Evolutionary conservation across 1,140 invertebrate genomes (phyloP).

Genomic region (Drosophila kanapiae): DNA sequence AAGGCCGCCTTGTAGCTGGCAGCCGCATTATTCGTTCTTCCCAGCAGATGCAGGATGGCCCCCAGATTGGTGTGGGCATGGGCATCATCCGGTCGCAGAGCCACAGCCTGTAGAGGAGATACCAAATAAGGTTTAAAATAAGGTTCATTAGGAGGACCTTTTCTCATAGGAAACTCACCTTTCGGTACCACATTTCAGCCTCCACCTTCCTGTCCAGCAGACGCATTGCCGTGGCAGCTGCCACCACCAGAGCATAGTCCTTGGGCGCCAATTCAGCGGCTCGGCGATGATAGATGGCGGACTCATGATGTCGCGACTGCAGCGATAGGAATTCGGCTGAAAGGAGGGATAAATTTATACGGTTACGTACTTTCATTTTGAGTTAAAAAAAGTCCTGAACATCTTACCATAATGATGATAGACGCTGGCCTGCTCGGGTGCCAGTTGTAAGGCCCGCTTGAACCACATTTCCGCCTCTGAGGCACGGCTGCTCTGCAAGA

Average conservation of each 20-base stretch:
- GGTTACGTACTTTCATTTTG: no score
- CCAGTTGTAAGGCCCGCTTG: conserved; percentile 92
- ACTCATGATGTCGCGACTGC: conserved; percentile 91
- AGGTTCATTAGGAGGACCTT: neutral
- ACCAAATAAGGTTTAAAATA: neutral
- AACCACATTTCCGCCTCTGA: conserved; percentile 96
- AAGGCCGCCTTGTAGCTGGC: conserved; percentile 93
- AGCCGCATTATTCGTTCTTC: conserved; percentile 94
- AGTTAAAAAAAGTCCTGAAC: neutral
- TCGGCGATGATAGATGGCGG: conserved; percentile 91
- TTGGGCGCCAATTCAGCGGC: conserved; percentile 91
- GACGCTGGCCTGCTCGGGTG: conserved; percentile 93
- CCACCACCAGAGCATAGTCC: conserved; percentile 94
- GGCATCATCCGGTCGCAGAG: conserved; percentile 87
- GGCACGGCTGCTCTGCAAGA: conserved; percentile 90
- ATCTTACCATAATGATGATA: conserved; percentile 94
- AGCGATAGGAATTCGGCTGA: conserved; percentile 95
- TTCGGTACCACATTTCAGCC: conserved; percentile 94
- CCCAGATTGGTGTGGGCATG: conserved; percentile 96
- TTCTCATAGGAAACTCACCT: conserved; percentile 86
- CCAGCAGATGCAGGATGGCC: conserved; percentile 96
- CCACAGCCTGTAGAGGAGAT: conserved; percentile 65
- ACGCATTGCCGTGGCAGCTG: conserved; percentile 93
- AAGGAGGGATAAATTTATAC: conserved; percentile 11
- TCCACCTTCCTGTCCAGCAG: conserved; percentile 91